A percentile compares a stretch with the other conserved stretches of the same genome.
Conservation (phyloP, 2,113 vertebrate genomes). For the Podocnemis expansa region DNA sequence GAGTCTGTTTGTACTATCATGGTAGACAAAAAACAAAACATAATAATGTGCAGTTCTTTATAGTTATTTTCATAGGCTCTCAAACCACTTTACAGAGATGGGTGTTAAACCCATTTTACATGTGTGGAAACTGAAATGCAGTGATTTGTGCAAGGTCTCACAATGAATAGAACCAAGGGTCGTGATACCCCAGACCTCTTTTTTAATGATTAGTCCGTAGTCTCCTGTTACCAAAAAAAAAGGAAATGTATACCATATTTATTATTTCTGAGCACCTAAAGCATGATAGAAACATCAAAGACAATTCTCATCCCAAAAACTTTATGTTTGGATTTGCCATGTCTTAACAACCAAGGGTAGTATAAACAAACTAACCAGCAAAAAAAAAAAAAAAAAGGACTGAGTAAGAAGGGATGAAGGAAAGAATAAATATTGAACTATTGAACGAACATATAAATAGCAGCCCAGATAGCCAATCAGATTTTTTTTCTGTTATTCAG, state of each 20-base stretch:
- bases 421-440: background rate
- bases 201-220: background rate
- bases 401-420: background rate
- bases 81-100: background rate
- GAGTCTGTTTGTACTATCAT: too few relatives aligned
- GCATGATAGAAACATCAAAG: background rate
- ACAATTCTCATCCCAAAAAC: background rate
- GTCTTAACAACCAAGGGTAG: background rate
- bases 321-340: background rate
- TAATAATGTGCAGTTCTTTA: background rate
- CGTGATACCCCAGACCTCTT: background rate
- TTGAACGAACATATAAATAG: background rate
- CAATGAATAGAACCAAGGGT: background rate
- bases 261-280: background rate
- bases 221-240: background rate
- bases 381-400: background rate
- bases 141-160: background rate
- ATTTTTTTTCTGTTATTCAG: background rate
- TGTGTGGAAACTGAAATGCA: background rate
- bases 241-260: background rate
- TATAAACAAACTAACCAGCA: background rate
- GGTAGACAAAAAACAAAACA: too few relatives aligned
- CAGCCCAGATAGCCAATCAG: background rate
- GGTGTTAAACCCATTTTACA: background rate
- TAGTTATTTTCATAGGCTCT: background rate